Conservation (phyloP, 1,140 invertebrate genomes). For the Drosophila mayri region DNA sequence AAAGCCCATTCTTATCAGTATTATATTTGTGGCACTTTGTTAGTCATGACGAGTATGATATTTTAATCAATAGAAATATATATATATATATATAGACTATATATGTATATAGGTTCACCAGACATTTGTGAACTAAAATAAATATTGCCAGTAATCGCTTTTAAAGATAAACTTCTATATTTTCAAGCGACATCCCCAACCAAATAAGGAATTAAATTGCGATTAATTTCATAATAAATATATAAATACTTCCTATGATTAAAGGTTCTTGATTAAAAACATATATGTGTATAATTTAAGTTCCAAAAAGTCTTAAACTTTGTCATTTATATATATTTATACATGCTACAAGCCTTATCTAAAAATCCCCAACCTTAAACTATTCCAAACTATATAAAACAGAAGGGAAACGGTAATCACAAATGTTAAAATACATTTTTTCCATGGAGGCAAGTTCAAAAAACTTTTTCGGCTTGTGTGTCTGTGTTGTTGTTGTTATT, state of each 20-base stretch:
- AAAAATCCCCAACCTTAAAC: slow-evolving; percentile 25
- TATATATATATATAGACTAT: not conserved
- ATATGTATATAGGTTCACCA: not conserved
- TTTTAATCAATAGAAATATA: slow-evolving; percentile 1
- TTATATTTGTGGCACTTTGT: slow-evolving; percentile 4
- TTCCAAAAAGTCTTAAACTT: not conserved
- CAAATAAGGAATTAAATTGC: not conserved
- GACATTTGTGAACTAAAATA: slow-evolving; percentile 10
- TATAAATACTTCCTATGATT: too few relatives aligned
- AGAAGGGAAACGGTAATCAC: slow-evolving; percentile 21
- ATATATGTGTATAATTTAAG: not conserved
- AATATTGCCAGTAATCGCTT: not conserved
- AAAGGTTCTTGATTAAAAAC: too few relatives aligned
- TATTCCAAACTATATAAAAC: slow-evolving; percentile 14
- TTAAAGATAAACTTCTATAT: slow-evolving; percentile 2
- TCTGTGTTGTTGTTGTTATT: slow-evolving; percentile 33
- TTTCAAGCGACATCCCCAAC: not conserved
- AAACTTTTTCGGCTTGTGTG: slow-evolving; percentile 67
- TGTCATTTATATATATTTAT: not conserved
- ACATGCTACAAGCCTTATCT: slow-evolving; percentile 1
- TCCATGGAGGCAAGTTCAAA: slow-evolving; percentile 64
- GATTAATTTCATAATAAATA: not conserved
- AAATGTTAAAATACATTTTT: slow-evolving; percentile 44
- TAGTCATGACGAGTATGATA: slow-evolving; percentile 22
- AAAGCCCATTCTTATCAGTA: slow-evolving; percentile 45